Evolutionary conservation across 2,113 vertebrate genomes (phyloP).

Genomic region (Piprites chloris): DNA sequence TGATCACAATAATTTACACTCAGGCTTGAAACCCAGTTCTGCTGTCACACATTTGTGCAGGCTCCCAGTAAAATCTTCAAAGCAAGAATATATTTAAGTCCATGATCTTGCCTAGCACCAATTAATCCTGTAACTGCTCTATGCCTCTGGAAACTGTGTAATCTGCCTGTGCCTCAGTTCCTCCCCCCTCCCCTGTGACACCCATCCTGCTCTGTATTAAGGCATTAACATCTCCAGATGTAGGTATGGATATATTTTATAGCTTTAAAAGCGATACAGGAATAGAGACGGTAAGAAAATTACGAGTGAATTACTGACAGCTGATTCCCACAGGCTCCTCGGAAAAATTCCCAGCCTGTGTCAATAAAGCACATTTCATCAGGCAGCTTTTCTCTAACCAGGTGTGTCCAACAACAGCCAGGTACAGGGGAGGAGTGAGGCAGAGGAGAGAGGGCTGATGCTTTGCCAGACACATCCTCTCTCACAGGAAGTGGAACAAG

Average conservation of each 20-base stretch:
- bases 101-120: conserved; percentile 43
- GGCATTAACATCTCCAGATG: background rate
- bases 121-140: conserved; percentile 49
- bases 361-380: background rate
- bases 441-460: background rate
- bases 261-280: background rate
- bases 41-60: conserved; percentile 30
- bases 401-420: background rate
- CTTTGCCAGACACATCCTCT: background rate
- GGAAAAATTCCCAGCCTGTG: background rate
- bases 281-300: background rate
- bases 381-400: background rate
- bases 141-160: conserved; percentile 44
- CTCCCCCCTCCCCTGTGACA: conserved; percentile 1
- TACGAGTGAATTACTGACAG: background rate
- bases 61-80: conserved; percentile 58
- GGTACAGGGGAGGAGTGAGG: background rate
- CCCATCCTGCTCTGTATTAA: background rate
- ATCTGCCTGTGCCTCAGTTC: conserved; percentile 22
- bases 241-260: background rate
- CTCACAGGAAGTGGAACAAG: background rate
- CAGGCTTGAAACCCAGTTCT: conserved; percentile 17
- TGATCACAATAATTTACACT: conserved; percentile 46
- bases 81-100: conserved; percentile 49
- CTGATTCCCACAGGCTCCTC: background rate